Percentiles rank a stretch among this genome's conserved stretches.
Conservation (phyloP, 2,113 vertebrate genomes). For the Microcebus murinus region DNA sequence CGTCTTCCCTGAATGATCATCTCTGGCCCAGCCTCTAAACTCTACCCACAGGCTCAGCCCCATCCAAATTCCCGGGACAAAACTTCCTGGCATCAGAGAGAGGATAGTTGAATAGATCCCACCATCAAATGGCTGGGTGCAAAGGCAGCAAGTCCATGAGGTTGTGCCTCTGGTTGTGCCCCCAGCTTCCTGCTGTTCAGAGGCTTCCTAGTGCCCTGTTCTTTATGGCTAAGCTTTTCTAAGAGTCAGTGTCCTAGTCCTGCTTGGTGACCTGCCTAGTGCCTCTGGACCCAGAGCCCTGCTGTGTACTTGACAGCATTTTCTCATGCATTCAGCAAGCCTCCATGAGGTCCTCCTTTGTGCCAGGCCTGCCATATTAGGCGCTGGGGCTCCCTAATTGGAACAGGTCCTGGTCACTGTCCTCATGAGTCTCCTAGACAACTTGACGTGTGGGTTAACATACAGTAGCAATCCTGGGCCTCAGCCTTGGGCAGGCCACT, state of each 20-base stretch:
- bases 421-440: background rate
- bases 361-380: background rate
- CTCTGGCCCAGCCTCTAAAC: background rate
- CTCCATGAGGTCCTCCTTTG: background rate
- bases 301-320: background rate
- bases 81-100: background rate
- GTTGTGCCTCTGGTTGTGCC: too few species aligned
- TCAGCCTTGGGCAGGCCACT: background rate
- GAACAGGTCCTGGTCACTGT: background rate
- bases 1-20: background rate
- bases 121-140: background rate
- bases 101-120: background rate
- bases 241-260: background rate
- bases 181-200: background rate
- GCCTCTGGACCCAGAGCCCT: background rate
- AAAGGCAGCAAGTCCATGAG: background rate
- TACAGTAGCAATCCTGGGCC: background rate
- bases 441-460: background rate
- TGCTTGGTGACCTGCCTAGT: background rate
- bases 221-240: background rate
- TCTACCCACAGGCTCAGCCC: background rate
- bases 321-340: background rate
- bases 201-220: background rate
- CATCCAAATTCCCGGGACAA: background rate
- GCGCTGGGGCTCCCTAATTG: background rate